Evolutionary conservation across 2,113 vertebrate genomes (phyloP).

Genomic region (Vidua macroura): DNA sequence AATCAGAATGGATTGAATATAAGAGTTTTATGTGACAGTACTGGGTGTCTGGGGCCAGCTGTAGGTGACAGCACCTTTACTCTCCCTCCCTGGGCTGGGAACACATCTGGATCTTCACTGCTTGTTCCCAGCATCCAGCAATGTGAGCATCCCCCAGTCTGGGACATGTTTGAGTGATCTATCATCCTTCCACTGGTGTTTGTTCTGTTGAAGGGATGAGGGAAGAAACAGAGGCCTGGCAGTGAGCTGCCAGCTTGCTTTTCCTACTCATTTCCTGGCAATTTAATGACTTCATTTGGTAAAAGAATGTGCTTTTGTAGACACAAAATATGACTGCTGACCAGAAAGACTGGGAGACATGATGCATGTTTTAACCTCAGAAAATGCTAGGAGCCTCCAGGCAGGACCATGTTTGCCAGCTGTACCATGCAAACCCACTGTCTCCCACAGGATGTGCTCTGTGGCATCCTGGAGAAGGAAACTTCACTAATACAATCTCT

Average conservation of each 20-base stretch:
- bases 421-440: not conserved
- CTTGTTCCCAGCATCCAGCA: not conserved
- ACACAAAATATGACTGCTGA: not conserved
- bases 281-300: not conserved
- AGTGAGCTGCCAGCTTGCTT: not conserved
- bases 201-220: not conserved
- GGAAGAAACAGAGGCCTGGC: not conserved
- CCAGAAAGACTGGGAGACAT: not conserved
- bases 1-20: not conserved
- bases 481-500: not conserved
- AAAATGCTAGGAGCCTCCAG: not conserved
- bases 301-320: not conserved
- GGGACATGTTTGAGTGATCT: not conserved
- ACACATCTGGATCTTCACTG: not conserved
- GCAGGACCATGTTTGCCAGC: not conserved
- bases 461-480: not conserved
- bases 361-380: not conserved
- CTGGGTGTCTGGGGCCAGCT: not conserved
- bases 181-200: not conserved
- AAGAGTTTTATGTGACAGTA: not conserved
- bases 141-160: not conserved
- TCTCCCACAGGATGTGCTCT: not conserved
- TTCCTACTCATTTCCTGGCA: not conserved
- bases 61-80: not conserved
- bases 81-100: not conserved